Evolutionary conservation across 2,797 vertebrate species (phyloP).

Genomic region (Brotula barbata): DNA sequence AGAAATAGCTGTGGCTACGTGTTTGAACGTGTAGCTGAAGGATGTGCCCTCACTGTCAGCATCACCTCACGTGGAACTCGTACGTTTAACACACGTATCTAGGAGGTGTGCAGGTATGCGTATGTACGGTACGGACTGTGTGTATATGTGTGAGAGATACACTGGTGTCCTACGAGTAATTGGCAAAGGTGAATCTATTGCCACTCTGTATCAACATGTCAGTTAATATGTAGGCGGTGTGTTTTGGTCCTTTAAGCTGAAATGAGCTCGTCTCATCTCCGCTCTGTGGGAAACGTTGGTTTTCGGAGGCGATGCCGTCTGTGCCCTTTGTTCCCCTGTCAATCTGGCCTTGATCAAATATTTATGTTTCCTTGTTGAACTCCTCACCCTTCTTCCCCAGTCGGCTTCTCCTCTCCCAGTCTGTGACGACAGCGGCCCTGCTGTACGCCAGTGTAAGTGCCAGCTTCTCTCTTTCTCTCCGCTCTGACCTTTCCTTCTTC

Average conservation of each 20-base stretch:
- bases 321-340: conserved; percentile 79
- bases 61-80: too few species aligned
- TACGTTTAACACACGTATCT: too few species aligned
- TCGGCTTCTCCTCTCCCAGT: conserved; percentile 47
- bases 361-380: conserved; percentile 80
- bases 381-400: conserved; percentile 70
- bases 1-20: too few species aligned
- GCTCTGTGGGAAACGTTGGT: conserved; percentile 63
- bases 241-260: too few species aligned
- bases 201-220: not conserved
- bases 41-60: too few species aligned
- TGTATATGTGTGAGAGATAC: too few species aligned
- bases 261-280: conserved; percentile 11
- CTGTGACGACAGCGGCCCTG: conserved; percentile 67
- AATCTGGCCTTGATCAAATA: conserved; percentile 78
- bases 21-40: too few species aligned
- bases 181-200: not conserved
- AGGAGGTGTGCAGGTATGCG: too few species aligned
- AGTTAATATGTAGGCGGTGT: too few species aligned
- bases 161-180: too few species aligned
- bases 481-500: conserved; percentile 64
- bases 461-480: conserved; percentile 26
- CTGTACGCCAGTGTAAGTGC: conserved; percentile 43
- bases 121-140: too few species aligned
- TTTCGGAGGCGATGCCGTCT: conserved; percentile 46